Percentiles rank a stretch among this genome's conserved stretches.
phyloP scores from a whole-genome alignment of 2,797 vertebrate species.

The Pelochelys cantorii region DNA sequence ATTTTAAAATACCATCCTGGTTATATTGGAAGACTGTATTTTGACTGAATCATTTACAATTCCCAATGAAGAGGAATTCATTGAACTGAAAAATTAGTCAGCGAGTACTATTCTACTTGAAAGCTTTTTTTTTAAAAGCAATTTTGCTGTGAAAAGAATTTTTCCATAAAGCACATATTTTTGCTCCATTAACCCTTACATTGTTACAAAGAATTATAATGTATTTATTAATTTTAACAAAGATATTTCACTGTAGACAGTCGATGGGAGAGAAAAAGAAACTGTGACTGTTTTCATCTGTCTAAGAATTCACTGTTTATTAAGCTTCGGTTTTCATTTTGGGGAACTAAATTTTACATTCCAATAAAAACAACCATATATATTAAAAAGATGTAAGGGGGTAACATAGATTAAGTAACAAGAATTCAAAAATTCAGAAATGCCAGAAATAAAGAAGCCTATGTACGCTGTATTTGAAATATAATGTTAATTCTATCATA shows the following conservation, averaged over 20 bases:
- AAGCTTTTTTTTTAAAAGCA: constrained; percentile 10
- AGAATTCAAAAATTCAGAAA: background rate
- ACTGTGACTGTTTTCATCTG: background rate
- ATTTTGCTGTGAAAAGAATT: background rate
- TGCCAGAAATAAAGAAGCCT: background rate
- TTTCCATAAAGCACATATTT: background rate
- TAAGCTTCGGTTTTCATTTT: background rate
- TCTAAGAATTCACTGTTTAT: background rate
- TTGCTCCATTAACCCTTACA: constrained; percentile 33
- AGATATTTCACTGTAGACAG: constrained; percentile 6
- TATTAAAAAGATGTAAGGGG: background rate
- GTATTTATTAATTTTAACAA: constrained; percentile 33
- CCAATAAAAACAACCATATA: background rate
- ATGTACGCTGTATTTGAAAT: background rate
- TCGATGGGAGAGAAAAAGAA: background rate
- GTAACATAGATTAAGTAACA: background rate
- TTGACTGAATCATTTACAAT: background rate
- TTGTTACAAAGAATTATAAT: constrained; percentile 13
- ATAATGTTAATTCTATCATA: background rate
- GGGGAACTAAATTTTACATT: background rate
- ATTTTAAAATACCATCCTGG: background rate
- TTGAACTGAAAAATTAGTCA: constrained; percentile 17
- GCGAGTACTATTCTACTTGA: constrained; percentile 8
- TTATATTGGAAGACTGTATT: background rate
- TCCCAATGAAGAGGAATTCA: constrained; percentile 4